Evolutionary conservation across 1,140 invertebrate genomes (phyloP), one percentile per base, ranked within the genome.

Genomic region (Drosophila neocordata): DNA sequence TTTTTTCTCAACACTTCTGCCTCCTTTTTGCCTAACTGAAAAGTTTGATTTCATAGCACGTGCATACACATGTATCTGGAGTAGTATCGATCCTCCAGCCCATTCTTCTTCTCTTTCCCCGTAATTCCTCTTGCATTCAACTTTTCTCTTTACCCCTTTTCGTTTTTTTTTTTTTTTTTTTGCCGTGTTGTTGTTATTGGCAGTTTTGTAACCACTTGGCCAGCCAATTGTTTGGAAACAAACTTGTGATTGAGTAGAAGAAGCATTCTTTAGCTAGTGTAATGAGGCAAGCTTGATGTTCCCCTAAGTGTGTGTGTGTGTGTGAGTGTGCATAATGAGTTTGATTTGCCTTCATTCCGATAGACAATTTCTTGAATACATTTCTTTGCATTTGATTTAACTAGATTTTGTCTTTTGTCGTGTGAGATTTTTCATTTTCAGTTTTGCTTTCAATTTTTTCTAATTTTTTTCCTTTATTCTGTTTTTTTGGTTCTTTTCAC

Each of bases 181-280:
- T 2, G 41, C n/a, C 12, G 7, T 9, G 8, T n/a, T 20, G 13
- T 1, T 38, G 22, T 62, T 77, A 70, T 74, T 70, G 59, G 51
- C 62, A 74, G 73, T 74, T 79, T 81, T 81, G 85, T 81, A 89
- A 85, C 84, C 85, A 89, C 85, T 89, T 89, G 87, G 78, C 79
- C 68, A 81, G 84, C 85, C 87, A 89, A 89, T 89, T 89, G 84
- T 89, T 89, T 89, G 84, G 85, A 89, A 89, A 89, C 84, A 89
- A 65, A 52, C 69, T 82, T 69, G 74, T 85, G 82, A 85, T 85
- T 85, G 82, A 73, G 69, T 62, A 64, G 65, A 73, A 72, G 65
- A 75, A 53, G 9, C 22, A 41, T 27, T 38, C 44, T 31, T 65
- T 55, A 27, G 15, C 18, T 56, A 55, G 63, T 66, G 72, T 74